Conservation (phyloP, 2,888 invertebrate genomes). For the Carterocephalus palaemon region DNA sequence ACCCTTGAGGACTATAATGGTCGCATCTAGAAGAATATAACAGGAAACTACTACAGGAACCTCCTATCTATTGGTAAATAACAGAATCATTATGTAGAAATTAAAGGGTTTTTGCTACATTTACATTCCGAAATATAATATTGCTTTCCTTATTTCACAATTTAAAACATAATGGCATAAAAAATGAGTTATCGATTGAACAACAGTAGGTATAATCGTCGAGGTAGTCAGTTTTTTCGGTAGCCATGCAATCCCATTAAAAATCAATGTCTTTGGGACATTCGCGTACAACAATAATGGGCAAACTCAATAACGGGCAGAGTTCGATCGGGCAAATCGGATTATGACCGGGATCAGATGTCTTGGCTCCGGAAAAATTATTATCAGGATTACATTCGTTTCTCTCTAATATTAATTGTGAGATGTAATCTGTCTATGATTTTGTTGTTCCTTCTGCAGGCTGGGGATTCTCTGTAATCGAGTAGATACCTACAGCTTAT, state of each 20-base stretch:
- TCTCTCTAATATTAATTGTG: slow-evolving; percentile 62
- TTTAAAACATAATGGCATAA: no score
- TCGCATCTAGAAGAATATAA: no score
- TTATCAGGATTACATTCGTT: slow-evolving; percentile 56
- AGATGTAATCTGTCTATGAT: slow-evolving; percentile 38
- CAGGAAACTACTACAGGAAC: no score
- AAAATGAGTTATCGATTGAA: no score
- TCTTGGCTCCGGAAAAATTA: slow-evolving; percentile 56
- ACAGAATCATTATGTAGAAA: no score
- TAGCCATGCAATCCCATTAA: slow-evolving; percentile 54
- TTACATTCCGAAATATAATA: no score
- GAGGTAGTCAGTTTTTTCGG: slow-evolving; percentile 7
- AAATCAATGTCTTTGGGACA: slow-evolving; percentile 63
- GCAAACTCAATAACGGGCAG: slow-evolving; percentile 64
- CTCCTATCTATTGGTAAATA: no score
- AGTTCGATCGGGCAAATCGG: slow-evolving; percentile 74
- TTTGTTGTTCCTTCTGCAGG: slow-evolving; percentile 26
- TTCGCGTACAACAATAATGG: slow-evolving; percentile 62
- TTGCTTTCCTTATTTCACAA: no score
- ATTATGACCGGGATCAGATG: slow-evolving; percentile 72
- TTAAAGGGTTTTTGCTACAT: no score
- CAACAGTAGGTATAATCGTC: no score
- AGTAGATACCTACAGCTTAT: slow-evolving; percentile 6
- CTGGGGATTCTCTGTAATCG: slow-evolving; percentile 10
- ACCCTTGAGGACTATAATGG: no score